These are phyloP conservation scores for Mythimna albipuncta DNA, from an alignment of 2,888 invertebrate genomes.

Conservation along the genomic window DNA sequence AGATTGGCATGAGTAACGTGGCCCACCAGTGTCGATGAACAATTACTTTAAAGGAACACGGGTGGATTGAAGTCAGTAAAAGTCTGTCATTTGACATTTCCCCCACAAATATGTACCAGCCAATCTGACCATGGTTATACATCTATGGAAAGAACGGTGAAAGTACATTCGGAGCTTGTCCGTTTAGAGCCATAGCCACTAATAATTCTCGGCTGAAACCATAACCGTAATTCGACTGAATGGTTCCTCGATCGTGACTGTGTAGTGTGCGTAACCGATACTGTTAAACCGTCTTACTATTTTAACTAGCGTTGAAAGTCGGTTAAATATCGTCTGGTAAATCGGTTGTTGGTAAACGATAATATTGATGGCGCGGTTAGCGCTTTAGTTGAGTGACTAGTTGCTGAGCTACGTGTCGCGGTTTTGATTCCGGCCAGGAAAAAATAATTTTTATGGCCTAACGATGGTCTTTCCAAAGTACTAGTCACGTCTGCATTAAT, in stretches of 20 bases:
- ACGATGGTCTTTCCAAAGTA: too few relatives aligned
- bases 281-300: constrained; percentile 39
- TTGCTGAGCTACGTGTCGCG: too few relatives aligned
- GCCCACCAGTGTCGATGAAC: too few relatives aligned
- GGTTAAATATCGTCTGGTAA: constrained; percentile 29
- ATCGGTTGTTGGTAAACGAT: neutral
- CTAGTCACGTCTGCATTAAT: too few relatives aligned
- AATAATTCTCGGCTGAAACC: constrained; percentile 51
- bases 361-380: too few relatives aligned
- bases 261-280: constrained; percentile 53
- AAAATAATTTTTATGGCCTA: too few relatives aligned
- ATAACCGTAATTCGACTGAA: constrained; percentile 54
- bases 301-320: constrained; percentile 47
- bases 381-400: too few relatives aligned
- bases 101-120: neutral
- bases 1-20: too few relatives aligned
- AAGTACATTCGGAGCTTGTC: constrained; percentile 48
- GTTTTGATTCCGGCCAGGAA: too few relatives aligned
- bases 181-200: constrained; percentile 8
- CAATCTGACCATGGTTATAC: neutral
- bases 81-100: too few relatives aligned
- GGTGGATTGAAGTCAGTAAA: too few relatives aligned
- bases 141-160: constrained; percentile 32
- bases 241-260: constrained; percentile 51
- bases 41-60: too few relatives aligned